Evolutionary conservation across 2,113 vertebrate species (phyloP).

Genomic region (Vulpes vulpes): DNA sequence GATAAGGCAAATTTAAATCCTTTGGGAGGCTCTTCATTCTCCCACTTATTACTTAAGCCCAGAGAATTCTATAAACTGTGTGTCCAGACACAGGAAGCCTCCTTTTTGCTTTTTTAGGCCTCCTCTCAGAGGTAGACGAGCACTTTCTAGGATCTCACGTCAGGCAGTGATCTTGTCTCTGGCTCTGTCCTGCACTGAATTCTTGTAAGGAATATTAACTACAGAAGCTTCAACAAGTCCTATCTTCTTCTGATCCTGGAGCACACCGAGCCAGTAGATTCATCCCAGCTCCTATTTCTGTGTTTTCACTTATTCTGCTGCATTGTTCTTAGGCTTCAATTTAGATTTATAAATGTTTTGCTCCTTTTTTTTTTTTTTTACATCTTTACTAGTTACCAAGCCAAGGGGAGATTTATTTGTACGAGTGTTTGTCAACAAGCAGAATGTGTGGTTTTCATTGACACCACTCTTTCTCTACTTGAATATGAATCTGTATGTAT

Average conservation of each 20-base stretch:
- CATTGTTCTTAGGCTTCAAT: neutral
- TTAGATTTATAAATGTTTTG: neutral
- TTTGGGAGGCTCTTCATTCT: neutral
- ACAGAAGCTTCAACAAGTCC: neutral
- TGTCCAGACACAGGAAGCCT: neutral
- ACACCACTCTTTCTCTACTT: neutral
- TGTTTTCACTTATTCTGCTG: neutral
- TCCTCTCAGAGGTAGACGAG: neutral
- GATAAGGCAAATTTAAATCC: neutral
- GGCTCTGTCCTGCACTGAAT: neutral
- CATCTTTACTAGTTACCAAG: neutral
- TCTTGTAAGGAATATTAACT: neutral
- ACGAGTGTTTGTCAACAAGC: neutral
- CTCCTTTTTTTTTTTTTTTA: neutral
- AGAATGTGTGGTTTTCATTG: neutral
- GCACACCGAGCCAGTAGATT: rapidly evolving
- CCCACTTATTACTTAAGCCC: neutral
- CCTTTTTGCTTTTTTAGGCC: neutral
- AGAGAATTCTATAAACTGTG: neutral
- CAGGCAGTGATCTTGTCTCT: neutral
- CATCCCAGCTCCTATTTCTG: neutral
- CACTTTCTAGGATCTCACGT: neutral
- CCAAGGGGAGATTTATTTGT: neutral
- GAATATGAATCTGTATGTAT: neutral
- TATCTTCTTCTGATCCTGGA: neutral